Evolutionary conservation across 2,113 vertebrate genomes (phyloP).

Genomic region (Phalacrocorax carbo): DNA sequence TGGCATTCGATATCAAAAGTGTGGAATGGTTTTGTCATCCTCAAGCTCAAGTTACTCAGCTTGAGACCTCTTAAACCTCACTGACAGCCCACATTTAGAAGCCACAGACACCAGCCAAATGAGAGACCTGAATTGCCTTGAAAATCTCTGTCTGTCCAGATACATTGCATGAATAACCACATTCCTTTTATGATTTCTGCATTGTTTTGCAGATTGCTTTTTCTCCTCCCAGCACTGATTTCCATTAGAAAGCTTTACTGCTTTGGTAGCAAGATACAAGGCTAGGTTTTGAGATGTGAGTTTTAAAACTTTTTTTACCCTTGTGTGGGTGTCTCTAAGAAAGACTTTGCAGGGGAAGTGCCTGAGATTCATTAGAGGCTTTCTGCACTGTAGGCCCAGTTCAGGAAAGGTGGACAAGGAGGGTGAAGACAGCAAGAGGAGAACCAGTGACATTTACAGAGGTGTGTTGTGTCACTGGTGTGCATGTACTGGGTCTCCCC

Average conservation of each 20-base stretch:
- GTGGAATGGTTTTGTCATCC: neutral
- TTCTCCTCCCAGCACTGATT: neutral
- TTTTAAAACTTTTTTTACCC: neutral
- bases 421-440: neutral
- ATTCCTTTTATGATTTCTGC: neutral
- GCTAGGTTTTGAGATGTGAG: neutral
- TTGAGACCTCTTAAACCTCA: neutral
- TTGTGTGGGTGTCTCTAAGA: neutral
- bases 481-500: neutral
- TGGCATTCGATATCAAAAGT: neutral
- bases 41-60: neutral
- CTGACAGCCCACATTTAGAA: neutral
- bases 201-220: neutral
- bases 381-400: neutral
- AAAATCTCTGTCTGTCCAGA: neutral
- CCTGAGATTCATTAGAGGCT: neutral
- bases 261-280: neutral
- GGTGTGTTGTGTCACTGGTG: accelerated
- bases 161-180: neutral
- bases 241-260: neutral
- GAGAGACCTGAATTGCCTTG: neutral
- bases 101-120: constrained; percentile 13
- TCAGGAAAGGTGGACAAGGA: neutral
- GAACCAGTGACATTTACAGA: neutral
- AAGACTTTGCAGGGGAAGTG: neutral